Conservation (phyloP, 2,888 invertebrate species). For the Mechanitis mazaeus region DNA sequence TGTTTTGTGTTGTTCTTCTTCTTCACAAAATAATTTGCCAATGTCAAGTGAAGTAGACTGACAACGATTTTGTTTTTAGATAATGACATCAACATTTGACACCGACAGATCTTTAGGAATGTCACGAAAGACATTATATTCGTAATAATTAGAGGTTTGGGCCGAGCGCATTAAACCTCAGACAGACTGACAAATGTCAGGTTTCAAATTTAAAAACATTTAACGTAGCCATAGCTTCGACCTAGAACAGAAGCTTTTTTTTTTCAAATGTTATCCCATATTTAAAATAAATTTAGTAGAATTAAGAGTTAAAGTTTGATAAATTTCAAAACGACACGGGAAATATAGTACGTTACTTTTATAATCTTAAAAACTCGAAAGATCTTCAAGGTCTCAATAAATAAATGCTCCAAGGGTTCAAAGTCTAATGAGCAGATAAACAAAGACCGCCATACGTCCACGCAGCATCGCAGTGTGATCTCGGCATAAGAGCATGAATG, state of each 20-base stretch:
- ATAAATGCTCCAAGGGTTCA: neutral
- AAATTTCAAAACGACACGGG: too few species aligned
- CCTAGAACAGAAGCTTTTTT: too few species aligned
- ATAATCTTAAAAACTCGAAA: neutral
- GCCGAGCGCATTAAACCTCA: constrained; percentile 35
- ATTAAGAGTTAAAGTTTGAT: too few species aligned
- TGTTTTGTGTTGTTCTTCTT: too few species aligned
- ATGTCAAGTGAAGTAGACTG: too few species aligned
- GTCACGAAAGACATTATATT: constrained; percentile 36
- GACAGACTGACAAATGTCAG: constrained; percentile 22
- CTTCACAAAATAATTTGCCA: too few species aligned
- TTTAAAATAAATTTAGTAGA: too few species aligned
- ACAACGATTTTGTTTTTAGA: neutral
- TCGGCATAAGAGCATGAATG: constrained; percentile 8
- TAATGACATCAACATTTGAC: constrained; percentile 9
- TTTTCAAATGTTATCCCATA: too few species aligned
- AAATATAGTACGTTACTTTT: neutral
- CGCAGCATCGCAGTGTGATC: constrained; percentile 3
- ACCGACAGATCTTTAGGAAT: constrained; percentile 27
- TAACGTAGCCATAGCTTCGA: neutral
- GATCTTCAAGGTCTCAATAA: constrained; percentile 1
- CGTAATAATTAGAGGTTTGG: constrained; percentile 38
- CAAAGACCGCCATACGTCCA: neutral
- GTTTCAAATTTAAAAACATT: neutral
- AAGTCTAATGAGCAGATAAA: constrained; percentile 1